Evolutionary conservation across 2,888 invertebrate genomes (phyloP).

Genomic region (Crepidodera aurea): DNA sequence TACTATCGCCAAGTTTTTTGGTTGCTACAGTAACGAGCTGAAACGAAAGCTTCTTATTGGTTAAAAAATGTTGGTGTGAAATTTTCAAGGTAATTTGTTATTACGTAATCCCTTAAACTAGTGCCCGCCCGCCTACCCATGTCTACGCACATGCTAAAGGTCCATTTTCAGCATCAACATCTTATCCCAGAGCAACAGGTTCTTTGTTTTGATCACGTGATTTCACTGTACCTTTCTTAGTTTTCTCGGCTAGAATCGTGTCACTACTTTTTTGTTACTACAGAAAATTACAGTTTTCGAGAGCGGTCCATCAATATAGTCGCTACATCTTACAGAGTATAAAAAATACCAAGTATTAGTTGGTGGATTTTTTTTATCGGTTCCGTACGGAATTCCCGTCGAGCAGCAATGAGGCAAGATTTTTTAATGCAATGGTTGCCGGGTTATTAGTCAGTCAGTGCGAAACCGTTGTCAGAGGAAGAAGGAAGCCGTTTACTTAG

Average conservation of each 20-base stretch:
- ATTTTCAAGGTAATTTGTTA: too few relatives aligned
- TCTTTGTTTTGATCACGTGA: conserved; percentile 23
- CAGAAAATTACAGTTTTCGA: background rate
- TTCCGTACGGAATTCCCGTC: background rate
- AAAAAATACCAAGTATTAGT: background rate
- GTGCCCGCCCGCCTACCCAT: background rate
- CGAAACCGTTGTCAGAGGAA: background rate
- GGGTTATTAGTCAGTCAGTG: background rate
- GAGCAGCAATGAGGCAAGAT: background rate
- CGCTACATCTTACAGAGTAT: background rate
- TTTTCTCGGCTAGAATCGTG: background rate
- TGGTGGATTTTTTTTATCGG: background rate
- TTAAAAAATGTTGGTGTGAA: too few relatives aligned
- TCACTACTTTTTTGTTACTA: background rate
- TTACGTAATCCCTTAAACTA: background rate
- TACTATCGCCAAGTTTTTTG: too few relatives aligned
- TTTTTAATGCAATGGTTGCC: background rate
- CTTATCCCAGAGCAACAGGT: conserved; percentile 13
- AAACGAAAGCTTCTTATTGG: too few relatives aligned
- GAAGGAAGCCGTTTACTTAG: background rate
- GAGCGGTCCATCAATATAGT: background rate
- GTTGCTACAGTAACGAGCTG: too few relatives aligned
- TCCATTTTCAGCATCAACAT: background rate
- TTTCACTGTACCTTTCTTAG: background rate
- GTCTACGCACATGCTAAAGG: background rate